These are phyloP conservation scores for Dufourea novaeangliae DNA, from an alignment of 1,140 invertebrate species.

Conservation along the genomic window DNA sequence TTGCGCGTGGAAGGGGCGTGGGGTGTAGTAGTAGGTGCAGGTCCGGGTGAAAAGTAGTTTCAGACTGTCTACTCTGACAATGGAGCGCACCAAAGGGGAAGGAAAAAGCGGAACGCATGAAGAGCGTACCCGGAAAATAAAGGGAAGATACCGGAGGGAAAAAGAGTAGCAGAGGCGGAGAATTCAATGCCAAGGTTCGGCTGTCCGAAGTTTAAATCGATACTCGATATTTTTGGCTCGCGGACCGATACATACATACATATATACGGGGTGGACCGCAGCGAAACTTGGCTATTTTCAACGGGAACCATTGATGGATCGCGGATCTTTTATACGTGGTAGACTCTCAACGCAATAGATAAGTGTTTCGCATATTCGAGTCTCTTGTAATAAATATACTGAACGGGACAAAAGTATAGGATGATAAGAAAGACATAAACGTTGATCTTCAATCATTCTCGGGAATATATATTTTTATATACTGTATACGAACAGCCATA, in stretches of 20 bases:
- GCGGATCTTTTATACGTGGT: too few species aligned
- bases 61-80: slow-evolving; percentile 64
- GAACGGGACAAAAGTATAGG: too few species aligned
- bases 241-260: neutral
- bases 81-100: slow-evolving; percentile 48
- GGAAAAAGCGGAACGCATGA: slow-evolving; percentile 26
- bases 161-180: slow-evolving; percentile 15
- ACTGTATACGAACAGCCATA: too few species aligned
- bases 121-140: slow-evolving; percentile 52
- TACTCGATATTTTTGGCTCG: slow-evolving; percentile 41
- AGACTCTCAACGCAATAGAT: too few species aligned
- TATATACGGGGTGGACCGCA: neutral
- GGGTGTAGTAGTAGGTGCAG: slow-evolving; percentile 5
- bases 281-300: neutral
- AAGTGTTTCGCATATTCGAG: too few species aligned
- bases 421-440: too few species aligned
- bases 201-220: slow-evolving; percentile 34
- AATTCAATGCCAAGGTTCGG: slow-evolving; percentile 62
- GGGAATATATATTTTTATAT: too few species aligned
- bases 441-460: too few species aligned
- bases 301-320: neutral
- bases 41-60: slow-evolving; percentile 66
- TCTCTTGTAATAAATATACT: too few species aligned
- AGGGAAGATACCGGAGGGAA: slow-evolving; percentile 47
- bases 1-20: neutral